Base-by-base conservation (phyloP, 2,113 vertebrate genomes). In the Melanerpes formicivorus region DNA sequence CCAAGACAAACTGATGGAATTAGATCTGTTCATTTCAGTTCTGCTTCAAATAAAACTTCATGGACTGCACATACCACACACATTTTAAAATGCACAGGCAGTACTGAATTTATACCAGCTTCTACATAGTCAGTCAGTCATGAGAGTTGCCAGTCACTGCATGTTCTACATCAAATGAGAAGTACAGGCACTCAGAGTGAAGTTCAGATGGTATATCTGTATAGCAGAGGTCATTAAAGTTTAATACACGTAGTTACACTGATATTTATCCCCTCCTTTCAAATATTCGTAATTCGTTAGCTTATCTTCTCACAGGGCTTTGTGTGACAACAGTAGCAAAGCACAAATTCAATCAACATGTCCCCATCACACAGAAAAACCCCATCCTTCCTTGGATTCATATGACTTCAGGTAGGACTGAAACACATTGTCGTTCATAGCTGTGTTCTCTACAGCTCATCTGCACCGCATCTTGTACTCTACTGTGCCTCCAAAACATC, bases 31-130 rank as follows among this genome's bases (percentile, higher is more conserved):
- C 11, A 32, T 30, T 91, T 80, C 73, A 81, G 14, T 64, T 82
- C 60, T 71, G 42, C 50, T 64, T 79, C 37, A 94, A 88, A 50
- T 50, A 78, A 79, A 87, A 75, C 66, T 69, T 90, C 37, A 56
- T 29, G 63, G 34, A 9, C 30, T 75, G 13, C 54, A 58, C 29
- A 14, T 9, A 69, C 11, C 19, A 46, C 32, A 22, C 19, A 46
- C 32, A 22, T 34, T 50, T 88, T 80, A 84, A 84, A 73, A 23
- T 27, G 18, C 50, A 69, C 18, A 82, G 63, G 40, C 7, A 1
- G 27, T 77, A 54, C 37, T 67, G 46, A 82, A 89, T 66, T 63
- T 73, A 78, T 29, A 80, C 9, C 30, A 71, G 6, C 59, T 81
- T 80, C 84, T 84, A 84, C 52, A 77, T 32, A 63, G 42, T 55